Conservation (phyloP, 2,888 invertebrate genomes). For the Hydrotaea cyrtoneurina region DNA sequence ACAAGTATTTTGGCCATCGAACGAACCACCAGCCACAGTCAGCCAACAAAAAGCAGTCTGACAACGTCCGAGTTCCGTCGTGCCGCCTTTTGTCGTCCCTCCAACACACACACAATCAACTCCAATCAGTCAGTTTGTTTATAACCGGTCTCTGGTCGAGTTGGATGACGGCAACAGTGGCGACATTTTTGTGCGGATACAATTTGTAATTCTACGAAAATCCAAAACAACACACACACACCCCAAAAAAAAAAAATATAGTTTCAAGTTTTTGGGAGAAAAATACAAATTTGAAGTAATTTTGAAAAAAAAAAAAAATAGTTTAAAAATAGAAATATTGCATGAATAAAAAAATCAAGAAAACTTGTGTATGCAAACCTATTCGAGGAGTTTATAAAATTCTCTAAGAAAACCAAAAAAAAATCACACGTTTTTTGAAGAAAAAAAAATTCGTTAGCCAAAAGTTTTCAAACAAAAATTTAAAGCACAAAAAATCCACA, state of each 20-base stretch:
- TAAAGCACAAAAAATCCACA: no score
- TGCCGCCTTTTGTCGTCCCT: conserved; percentile 46
- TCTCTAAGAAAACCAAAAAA: no score
- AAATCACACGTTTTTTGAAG: background rate
- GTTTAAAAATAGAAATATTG: background rate
- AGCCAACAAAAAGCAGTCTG: no score
- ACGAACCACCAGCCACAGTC: no score
- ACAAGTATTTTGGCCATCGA: conserved; percentile 6
- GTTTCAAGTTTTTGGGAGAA: background rate
- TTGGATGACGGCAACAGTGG: conserved; percentile 6
- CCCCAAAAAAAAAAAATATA: background rate
- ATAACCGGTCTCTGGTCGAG: conserved; percentile 63
- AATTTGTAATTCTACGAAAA: background rate
- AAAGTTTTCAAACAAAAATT: no score
- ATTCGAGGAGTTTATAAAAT: no score
- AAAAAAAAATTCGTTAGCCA: no score
- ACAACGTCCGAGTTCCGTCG: background rate
- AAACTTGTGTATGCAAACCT: no score
- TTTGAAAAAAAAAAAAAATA: background rate
- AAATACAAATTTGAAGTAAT: background rate
- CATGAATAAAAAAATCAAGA: background rate
- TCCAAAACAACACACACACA: background rate
- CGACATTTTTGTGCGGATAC: conserved; percentile 2
- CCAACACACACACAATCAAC: conserved; percentile 36
- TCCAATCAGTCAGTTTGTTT: conserved; percentile 67